These are phyloP conservation scores for Cryptus viduatorius DNA, from an alignment of 2,888 invertebrate genomes.

Conservation along the genomic window DNA sequence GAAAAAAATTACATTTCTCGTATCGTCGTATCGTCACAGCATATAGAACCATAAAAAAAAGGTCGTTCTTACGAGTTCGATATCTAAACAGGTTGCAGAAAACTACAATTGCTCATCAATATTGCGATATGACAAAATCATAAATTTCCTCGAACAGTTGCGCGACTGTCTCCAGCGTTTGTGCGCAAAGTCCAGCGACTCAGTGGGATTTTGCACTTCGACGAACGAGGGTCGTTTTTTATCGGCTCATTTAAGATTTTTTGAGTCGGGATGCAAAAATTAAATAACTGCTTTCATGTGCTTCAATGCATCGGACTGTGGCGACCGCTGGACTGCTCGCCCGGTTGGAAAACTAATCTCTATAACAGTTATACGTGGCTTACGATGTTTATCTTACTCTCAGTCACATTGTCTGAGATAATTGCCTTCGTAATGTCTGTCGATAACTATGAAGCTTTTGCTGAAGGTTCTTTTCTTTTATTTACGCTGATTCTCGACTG, in stretches of 20 bases:
- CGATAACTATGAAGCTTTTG: constrained; percentile 38
- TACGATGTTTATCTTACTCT: constrained; percentile 31
- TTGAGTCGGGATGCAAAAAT: constrained; percentile 1
- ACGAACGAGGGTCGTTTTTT: neutral
- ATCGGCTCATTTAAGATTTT: neutral
- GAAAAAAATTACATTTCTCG: neutral
- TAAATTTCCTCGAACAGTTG: too few relatives aligned
- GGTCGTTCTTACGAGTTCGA: too few relatives aligned
- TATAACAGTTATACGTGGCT: constrained; percentile 58
- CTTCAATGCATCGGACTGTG: constrained; percentile 64
- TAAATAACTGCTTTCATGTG: neutral
- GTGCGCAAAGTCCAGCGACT: too few relatives aligned
- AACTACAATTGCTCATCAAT: too few relatives aligned
- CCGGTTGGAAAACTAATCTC: constrained; percentile 58
- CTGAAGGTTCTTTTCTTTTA: constrained; percentile 48
- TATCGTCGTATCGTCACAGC: neutral
- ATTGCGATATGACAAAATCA: too few relatives aligned
- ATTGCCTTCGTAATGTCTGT: constrained; percentile 17
- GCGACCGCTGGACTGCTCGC: constrained; percentile 61
- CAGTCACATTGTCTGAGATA: constrained; percentile 46
- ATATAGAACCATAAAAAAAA: neutral
- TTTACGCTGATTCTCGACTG: constrained; percentile 47
- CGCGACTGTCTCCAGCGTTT: too few relatives aligned
- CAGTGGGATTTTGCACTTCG: too few relatives aligned
- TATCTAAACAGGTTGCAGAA: too few relatives aligned